Evolutionary conservation across 2,888 invertebrate species (phyloP), one percentile per base, ranked within the genome.

Genomic region (Scaptomyza reducta): DNA sequence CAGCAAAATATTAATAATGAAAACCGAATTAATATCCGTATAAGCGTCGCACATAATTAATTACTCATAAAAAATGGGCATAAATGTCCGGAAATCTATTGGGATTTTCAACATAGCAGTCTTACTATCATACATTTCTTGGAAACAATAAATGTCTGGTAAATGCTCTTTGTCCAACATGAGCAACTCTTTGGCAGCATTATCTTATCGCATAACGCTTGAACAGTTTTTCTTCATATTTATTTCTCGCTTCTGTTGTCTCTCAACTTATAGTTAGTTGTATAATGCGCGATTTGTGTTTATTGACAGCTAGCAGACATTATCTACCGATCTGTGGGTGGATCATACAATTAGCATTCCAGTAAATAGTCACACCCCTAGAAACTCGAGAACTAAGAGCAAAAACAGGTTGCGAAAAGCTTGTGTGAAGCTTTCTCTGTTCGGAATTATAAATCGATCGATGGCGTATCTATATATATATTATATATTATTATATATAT

Each of bases 171-270:
- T 77, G 78, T 81, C 60, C 60, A 70, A 45, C 59, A 74, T 56
- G 54, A 59, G 57, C 57, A 14, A 62, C 66, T 59, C 55, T 60
- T 40, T 56, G 54, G 63, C 63, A 40, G 71, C 69, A 53, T 81
- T 77, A 77, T 77, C 77, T 77, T 81, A 81, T 77, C 77, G 60
- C n/a, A n/a, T n/a, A 14, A 14, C 14, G 47, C n/a, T 35, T 35
- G 45, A 49, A 27, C 6, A 31, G 27, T 54, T 13, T 11, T 29
- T 31, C 27, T 22, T 49, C 13, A 3, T 33, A 31, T 35, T 35
- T n/a, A 35, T 35, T n/a, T 44, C 1, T 38, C 9, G 33, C 10
- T 35, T 6, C n/a, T 31, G 1, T 7, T 25, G 18, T 41, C 13
- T 13, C 7, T 7, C 1, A 13, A 13, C 29, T 7, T 27, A 6